A percentile compares a stretch with the other conserved stretches of the same genome.
Evolutionary conservation across 2,888 invertebrate species (phyloP).

Genomic region (Scaptodrosophila latifasciaeformis): DNA sequence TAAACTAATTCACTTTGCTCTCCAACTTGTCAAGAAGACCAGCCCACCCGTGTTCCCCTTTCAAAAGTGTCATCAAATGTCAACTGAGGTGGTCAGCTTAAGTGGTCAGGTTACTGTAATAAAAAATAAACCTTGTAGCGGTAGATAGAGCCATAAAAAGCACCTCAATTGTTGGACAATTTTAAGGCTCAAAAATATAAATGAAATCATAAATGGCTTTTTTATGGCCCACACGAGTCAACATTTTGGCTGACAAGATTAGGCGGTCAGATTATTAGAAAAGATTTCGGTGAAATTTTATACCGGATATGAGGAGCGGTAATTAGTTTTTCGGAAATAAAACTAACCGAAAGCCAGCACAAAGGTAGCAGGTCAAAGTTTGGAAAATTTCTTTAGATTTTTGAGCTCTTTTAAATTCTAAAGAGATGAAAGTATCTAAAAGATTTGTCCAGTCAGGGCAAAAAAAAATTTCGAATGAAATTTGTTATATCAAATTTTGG

Average conservation of each 20-base stretch:
- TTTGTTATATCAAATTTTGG: too few relatives aligned
- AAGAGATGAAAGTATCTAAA: too few relatives aligned
- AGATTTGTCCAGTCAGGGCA: too few relatives aligned
- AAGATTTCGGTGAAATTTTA: slow-evolving; percentile 14
- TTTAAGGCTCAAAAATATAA: slow-evolving; percentile 41
- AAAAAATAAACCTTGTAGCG: too few relatives aligned
- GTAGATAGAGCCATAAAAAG: slow-evolving; percentile 41
- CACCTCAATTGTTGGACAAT: slow-evolving; percentile 40
- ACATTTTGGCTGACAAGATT: slow-evolving; percentile 43
- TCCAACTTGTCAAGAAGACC: too few relatives aligned
- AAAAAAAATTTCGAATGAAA: too few relatives aligned
- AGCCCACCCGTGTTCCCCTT: too few relatives aligned
- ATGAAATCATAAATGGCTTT: slow-evolving; percentile 37
- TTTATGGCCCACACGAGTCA: slow-evolving; percentile 57
- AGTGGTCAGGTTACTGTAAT: neutral
- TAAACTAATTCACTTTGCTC: too few relatives aligned
- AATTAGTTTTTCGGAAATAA: slow-evolving; percentile 34
- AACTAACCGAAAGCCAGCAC: too few relatives aligned
- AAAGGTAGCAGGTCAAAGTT: too few relatives aligned
- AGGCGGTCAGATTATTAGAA: slow-evolving; percentile 29
- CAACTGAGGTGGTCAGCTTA: slow-evolving; percentile 52
- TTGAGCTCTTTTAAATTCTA: too few relatives aligned
- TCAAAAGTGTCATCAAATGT: slow-evolving; percentile 44
- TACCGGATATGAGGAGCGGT: slow-evolving; percentile 45
- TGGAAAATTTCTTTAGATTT: too few relatives aligned